A percentile compares a stretch with the other conserved stretches of the same genome.
These are phyloP conservation scores for Rachycentron canadum DNA, from an alignment of 2,797 vertebrate species.

Conservation along the genomic window DNA sequence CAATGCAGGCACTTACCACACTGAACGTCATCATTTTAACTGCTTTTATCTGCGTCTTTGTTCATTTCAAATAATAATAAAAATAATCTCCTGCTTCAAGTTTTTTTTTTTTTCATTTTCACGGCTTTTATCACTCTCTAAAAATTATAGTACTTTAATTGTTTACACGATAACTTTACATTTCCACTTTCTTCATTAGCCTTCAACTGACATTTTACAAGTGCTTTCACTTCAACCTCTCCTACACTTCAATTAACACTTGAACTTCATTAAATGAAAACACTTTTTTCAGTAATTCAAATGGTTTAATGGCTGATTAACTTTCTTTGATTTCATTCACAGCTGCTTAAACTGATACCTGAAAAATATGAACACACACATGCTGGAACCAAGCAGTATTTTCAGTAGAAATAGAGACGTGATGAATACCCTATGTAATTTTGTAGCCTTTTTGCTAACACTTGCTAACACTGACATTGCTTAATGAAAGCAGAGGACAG, in stretches of 20 bases:
- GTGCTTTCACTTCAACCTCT: background rate
- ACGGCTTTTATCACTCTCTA: background rate
- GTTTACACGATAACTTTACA: background rate
- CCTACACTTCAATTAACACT: background rate
- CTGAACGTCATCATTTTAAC: background rate
- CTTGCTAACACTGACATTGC: slow-evolving; percentile 12
- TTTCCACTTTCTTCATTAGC: background rate
- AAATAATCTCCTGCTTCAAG: background rate
- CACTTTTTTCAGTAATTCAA: background rate
- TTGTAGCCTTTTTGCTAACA: slow-evolving; percentile 13
- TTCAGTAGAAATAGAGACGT: background rate
- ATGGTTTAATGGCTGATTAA: background rate
- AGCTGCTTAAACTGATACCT: slow-evolving; percentile 9
- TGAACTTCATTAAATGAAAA: background rate
- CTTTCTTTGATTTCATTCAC: background rate
- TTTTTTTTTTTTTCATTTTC: background rate
- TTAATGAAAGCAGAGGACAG: slow-evolving; percentile 39
- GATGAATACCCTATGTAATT: slow-evolving; percentile 3
- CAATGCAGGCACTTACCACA: background rate
- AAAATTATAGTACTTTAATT: slow-evolving; percentile 3
- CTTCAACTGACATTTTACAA: slow-evolving; percentile 2
- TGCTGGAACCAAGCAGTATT: background rate
- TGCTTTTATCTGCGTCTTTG: background rate
- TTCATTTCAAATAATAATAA: background rate
- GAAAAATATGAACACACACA: background rate